Evolutionary conservation across 2,888 invertebrate genomes (phyloP).

Genomic region (Apodemia duryi): DNA sequence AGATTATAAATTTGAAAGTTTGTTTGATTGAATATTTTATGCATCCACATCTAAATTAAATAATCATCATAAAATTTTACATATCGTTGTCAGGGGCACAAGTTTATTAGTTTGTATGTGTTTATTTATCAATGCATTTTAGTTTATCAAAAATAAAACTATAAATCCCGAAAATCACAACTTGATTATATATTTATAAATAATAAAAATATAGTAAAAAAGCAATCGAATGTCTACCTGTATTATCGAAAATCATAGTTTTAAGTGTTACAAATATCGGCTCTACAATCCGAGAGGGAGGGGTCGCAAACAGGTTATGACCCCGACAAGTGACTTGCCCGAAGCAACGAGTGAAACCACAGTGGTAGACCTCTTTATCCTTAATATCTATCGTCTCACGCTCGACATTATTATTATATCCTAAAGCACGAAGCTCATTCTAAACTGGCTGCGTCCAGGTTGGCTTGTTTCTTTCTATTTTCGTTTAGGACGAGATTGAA

Average conservation of each 20-base stretch:
- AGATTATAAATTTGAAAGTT: too few relatives aligned
- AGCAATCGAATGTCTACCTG: too few relatives aligned
- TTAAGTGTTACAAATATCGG: slow-evolving; percentile 67
- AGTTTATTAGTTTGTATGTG: too few relatives aligned
- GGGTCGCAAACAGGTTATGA: slow-evolving; percentile 79
- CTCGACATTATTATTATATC: slow-evolving; percentile 29
- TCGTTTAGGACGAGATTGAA: slow-evolving; percentile 71
- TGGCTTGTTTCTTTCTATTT: slow-evolving; percentile 61
- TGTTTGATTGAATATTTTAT: too few relatives aligned
- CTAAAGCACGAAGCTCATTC: slow-evolving; percentile 38
- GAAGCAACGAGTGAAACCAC: slow-evolving; percentile 62
- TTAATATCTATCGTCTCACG: slow-evolving; percentile 39
- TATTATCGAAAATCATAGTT: slow-evolving; percentile 25
- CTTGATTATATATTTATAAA: too few relatives aligned
- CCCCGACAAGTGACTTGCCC: slow-evolving; percentile 77
- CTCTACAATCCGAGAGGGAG: slow-evolving; percentile 65
- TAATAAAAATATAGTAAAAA: too few relatives aligned
- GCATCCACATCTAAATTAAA: too few relatives aligned
- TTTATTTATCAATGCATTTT: too few relatives aligned
- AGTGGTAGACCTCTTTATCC: slow-evolving; percentile 46
- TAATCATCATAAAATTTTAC: too few relatives aligned
- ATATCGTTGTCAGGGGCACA: too few relatives aligned
- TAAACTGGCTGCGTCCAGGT: slow-evolving; percentile 43
- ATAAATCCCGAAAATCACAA: too few relatives aligned
- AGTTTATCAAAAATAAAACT: too few relatives aligned